Evolutionary conservation across 1,140 invertebrate species (phyloP).

Genomic region (Macrobrachium nipponense): DNA sequence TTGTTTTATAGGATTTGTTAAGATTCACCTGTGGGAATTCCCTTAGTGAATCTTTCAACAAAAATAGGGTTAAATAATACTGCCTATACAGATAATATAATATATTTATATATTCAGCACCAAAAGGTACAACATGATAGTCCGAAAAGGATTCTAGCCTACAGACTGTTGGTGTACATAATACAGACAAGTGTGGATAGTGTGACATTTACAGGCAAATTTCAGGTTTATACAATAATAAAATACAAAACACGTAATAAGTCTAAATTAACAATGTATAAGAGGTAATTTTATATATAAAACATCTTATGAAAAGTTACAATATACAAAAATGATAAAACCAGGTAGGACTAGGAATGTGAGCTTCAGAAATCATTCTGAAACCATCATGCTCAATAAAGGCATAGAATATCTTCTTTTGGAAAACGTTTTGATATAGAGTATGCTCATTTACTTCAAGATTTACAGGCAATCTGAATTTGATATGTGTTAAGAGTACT

Average conservation of each 20-base stretch:
- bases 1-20: too few species aligned
- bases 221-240: conserved; percentile 40
- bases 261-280: conserved; percentile 18
- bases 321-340: conserved; percentile 39
- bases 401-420: not conserved
- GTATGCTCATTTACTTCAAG: not conserved
- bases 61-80: too few species aligned
- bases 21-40: too few species aligned
- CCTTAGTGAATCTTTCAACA: too few species aligned
- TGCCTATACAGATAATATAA: conserved; percentile 23
- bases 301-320: conserved; percentile 28
- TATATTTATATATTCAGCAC: conserved; percentile 37
- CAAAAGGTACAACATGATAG: conserved; percentile 47
- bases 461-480: too few species aligned
- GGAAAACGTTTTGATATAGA: conserved; percentile 11
- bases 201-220: conserved; percentile 3
- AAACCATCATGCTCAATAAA: conserved; percentile 29
- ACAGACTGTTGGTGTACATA: conserved; percentile 25
- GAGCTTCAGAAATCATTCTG: conserved; percentile 26
- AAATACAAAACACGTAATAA: conserved; percentile 35
- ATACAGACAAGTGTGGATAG: not conserved
- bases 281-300: conserved; percentile 3
- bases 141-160: conserved; percentile 26
- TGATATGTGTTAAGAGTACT: too few species aligned
- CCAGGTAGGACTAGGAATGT: conserved; percentile 50